These are phyloP conservation scores for Tenthredo notha DNA, from an alignment of 2,888 invertebrate genomes.

Conservation along the genomic window DNA sequence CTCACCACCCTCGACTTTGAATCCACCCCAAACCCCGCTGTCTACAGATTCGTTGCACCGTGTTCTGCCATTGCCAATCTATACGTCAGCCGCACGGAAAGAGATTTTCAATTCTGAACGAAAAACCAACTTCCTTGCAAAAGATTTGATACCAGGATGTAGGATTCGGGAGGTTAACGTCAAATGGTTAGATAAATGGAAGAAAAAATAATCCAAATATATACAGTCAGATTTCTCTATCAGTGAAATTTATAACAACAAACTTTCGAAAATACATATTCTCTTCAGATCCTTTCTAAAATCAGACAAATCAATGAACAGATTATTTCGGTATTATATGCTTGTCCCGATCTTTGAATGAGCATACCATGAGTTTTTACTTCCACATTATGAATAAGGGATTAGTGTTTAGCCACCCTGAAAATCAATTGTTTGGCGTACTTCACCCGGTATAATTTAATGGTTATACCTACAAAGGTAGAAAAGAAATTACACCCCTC, in stretches of 20 bases:
- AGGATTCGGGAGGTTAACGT: not conserved
- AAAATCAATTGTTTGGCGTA: conserved; percentile 28
- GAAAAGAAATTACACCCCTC: conserved; percentile 29
- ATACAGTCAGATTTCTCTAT: too few species aligned
- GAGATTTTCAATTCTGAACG: conserved; percentile 42
- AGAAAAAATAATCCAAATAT: not conserved
- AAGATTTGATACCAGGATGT: not conserved
- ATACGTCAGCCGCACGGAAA: conserved; percentile 33
- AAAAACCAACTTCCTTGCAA: not conserved
- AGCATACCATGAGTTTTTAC: not conserved
- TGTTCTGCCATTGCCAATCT: conserved; percentile 41
- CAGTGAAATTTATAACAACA: not conserved
- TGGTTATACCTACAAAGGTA: conserved; percentile 9
- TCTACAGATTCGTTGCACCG: conserved; percentile 50
- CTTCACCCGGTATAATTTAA: conserved; percentile 28
- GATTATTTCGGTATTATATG: not conserved
- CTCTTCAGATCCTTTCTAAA: not conserved
- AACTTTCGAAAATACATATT: not conserved
- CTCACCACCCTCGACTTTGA: conserved; percentile 52
- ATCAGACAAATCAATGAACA: not conserved
- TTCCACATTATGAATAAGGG: not conserved
- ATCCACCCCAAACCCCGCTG: conserved; percentile 45
- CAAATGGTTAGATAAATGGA: not conserved
- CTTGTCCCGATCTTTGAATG: not conserved
- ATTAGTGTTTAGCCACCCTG: not conserved